Percentiles rank a stretch among this genome's conserved stretches.
Conservation (phyloP, 2,113 vertebrate genomes). For the Pomatorhinus ruficollis region DNA sequence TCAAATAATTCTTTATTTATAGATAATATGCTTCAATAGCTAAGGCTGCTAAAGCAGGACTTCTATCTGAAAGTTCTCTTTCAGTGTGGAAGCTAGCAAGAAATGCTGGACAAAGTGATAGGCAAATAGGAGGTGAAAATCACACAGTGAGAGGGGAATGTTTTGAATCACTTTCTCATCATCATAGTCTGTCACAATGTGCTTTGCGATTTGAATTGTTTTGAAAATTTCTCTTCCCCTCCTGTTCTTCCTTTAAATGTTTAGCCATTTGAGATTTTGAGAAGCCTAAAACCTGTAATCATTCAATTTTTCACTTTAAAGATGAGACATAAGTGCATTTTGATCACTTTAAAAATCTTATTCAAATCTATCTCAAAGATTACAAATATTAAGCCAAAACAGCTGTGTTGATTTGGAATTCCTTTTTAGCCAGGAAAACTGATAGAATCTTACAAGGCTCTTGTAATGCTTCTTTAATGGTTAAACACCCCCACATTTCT, state of each 20-base stretch:
- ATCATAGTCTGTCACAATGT: not conserved
- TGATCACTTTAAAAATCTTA: not conserved
- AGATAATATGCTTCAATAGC: not conserved
- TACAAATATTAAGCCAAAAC: slow-evolving; percentile 3
- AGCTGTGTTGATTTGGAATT: slow-evolving; percentile 5
- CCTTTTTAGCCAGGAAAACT: not conserved
- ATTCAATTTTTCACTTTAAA: not conserved
- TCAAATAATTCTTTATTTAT: not conserved
- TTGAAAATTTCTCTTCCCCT: not conserved
- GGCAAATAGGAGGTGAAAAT: not conserved
- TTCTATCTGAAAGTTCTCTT: not conserved
- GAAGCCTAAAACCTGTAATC: not conserved
- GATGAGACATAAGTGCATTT: not conserved
- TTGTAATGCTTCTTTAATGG: not conserved
- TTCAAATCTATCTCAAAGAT: not conserved
- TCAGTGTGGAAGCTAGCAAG: not conserved
- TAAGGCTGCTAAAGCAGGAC: not conserved
- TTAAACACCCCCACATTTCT: not conserved
- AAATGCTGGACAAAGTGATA: not conserved
- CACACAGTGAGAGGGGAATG: not conserved
- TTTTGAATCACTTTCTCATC: not conserved
- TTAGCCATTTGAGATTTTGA: not conserved
- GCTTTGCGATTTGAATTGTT: not conserved
- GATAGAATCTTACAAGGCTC: not conserved
- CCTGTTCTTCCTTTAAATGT: not conserved